Evolutionary conservation across 2,888 invertebrate species (phyloP).

Genomic region (Callimorpha dominula): DNA sequence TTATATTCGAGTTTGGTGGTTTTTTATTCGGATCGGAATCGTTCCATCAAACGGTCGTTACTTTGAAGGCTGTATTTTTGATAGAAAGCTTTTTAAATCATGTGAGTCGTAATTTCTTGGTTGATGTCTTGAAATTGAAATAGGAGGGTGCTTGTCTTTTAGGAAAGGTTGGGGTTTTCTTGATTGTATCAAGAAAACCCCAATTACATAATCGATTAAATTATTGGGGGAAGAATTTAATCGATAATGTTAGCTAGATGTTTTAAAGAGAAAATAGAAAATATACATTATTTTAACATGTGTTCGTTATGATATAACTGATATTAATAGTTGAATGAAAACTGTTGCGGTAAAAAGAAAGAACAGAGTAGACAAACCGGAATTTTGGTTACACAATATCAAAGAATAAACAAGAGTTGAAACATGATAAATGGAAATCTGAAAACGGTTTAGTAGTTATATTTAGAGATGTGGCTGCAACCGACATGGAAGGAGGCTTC

Average conservation of each 20-base stretch:
- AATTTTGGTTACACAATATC: too few species aligned
- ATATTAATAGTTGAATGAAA: not conserved
- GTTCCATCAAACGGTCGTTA: slow-evolving; percentile 50
- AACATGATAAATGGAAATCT: not conserved
- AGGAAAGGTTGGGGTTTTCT: not conserved
- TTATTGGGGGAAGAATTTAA: not conserved
- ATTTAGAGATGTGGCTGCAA: too few species aligned
- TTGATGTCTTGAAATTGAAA: slow-evolving; percentile 19
- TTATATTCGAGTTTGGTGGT: slow-evolving; percentile 52
- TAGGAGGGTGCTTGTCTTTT: not conserved
- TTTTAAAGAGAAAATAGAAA: not conserved
- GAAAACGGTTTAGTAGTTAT: not conserved
- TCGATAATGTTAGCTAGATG: not conserved
- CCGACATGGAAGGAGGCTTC: too few species aligned
- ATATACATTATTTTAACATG: too few species aligned
- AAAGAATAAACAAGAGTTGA: not conserved
- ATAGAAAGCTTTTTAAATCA: slow-evolving; percentile 32
- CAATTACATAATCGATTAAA: not conserved
- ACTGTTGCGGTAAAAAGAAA: not conserved
- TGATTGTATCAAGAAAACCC: not conserved
- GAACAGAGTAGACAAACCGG: not conserved
- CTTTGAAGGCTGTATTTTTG: slow-evolving; percentile 27
- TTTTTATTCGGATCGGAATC: slow-evolving; percentile 56
- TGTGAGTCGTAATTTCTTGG: slow-evolving; percentile 27
- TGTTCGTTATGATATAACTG: not conserved